Conservation (phyloP, 2,113 vertebrate genomes). For the Apteryx mantelli region DNA sequence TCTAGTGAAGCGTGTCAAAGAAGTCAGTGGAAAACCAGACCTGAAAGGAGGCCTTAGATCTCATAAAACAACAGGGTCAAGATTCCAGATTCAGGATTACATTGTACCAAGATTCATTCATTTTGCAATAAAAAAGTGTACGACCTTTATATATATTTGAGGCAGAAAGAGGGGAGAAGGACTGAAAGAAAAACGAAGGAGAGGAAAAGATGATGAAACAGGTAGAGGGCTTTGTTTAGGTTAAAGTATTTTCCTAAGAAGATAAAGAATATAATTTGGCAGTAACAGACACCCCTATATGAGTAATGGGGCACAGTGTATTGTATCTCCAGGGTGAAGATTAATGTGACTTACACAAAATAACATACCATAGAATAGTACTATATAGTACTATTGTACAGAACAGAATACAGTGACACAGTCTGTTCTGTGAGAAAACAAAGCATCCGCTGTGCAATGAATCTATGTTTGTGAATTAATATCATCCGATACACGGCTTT, state of each 20-base stretch:
- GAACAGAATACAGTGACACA: not conserved
- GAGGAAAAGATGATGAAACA: not conserved
- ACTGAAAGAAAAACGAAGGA: not conserved
- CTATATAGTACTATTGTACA: not conserved
- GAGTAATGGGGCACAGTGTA: not conserved
- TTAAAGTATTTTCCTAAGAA: not conserved
- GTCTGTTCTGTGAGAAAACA: not conserved
- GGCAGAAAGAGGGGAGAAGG: not conserved
- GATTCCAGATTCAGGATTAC: constrained; percentile 56
- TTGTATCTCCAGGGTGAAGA: not conserved
- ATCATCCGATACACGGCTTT: not conserved
- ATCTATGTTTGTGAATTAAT: not conserved
- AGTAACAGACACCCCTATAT: not conserved
- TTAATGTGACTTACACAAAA: not conserved
- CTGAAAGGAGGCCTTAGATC: constrained; percentile 53
- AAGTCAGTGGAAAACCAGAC: constrained; percentile 70
- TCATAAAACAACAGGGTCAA: constrained; percentile 65
- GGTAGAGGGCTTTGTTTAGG: not conserved
- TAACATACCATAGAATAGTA: not conserved
- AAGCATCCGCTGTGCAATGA: not conserved
- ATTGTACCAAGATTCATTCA: constrained; percentile 61
- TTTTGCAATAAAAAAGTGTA: constrained; percentile 25
- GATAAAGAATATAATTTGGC: not conserved
- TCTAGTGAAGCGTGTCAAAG: constrained; percentile 77
- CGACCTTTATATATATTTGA: constrained; percentile 15